Base-by-base conservation (phyloP, 2,113 vertebrate genomes). In the Clarias magur region DNA sequence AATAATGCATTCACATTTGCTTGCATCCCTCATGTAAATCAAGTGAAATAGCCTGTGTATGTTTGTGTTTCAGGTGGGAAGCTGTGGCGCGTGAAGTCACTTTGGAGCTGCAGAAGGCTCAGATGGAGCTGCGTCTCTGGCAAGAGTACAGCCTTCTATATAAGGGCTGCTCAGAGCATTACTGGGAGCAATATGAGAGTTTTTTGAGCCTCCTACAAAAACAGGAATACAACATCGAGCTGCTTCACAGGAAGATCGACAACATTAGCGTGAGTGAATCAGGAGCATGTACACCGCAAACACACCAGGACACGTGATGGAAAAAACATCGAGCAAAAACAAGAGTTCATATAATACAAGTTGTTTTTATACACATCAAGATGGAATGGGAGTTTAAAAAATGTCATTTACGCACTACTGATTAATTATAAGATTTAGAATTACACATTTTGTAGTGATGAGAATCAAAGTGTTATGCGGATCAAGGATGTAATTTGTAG, bases 11-110 rank as follows among this genome's bases (percentile, higher is more conserved):
- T 76, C 21, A 25, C 13, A 48, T 48, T 12, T 76, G 38, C 3
- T 48, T 48, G 13, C 2, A 17, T 57, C n/a, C n/a, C 1, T 57
- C 9, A 3, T 57, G 53, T 27, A 78, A 27, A 48, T 48, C 48
- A 48, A 56, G 48, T 30, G n/a, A 57, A 80, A 80, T 80, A 59
- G 27, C 27, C 78, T 63, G 10, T 82, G 42, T 82, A 25, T 83
- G 23, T 87, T 60, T 85, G 75, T 82, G n/a, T 57, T 11, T 57
- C 93, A 99, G 98, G 93, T 97, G 96, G 96, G 92, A 92, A 34
- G 92, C 91, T 0, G 90, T 93, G 0, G 91, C 93, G 80, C 94
- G 95, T 90, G 94, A 96, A 23, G 63, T 97, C 0, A 65, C 91
- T 25, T 93, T 95, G 1, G 93, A 95, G 65, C 80, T 95, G 38